These are phyloP conservation scores for Lacerta bilineata DNA, from an alignment of 2,797 vertebrate species.

Conservation along the genomic window DNA sequence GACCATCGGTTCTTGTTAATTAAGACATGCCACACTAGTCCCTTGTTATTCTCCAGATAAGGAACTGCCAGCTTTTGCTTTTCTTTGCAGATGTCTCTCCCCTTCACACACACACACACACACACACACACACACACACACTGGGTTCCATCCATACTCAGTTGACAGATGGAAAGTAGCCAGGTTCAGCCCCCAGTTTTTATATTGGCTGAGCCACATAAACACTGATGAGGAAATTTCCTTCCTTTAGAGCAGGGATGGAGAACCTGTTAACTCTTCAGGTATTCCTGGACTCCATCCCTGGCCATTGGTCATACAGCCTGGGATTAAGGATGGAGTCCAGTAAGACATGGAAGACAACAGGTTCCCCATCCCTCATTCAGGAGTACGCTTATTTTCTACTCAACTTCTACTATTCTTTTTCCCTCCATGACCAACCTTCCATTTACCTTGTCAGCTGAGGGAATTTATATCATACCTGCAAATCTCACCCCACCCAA, in stretches of 20 bases:
- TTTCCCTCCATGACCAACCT: background rate
- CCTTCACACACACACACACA: background rate
- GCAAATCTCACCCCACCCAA: background rate
- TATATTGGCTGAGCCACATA: constrained; percentile 33
- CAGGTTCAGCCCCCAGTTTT: constrained; percentile 53
- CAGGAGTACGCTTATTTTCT: background rate
- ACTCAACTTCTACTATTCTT: background rate
- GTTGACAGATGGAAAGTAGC: constrained; percentile 73
- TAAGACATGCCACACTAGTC: constrained; percentile 78
- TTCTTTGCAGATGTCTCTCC: constrained; percentile 63
- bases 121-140: constrained; percentile 1
- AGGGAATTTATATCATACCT: background rate
- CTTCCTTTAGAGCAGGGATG: too few relatives aligned
- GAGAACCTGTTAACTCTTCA: too few relatives aligned
- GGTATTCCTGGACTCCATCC: too few relatives aligned
- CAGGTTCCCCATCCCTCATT: too few relatives aligned
- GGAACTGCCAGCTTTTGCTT: constrained; percentile 49
- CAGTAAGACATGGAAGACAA: too few relatives aligned
- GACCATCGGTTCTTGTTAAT: constrained; percentile 85
- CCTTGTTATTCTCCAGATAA: constrained; percentile 70
- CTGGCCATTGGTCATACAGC: too few relatives aligned
- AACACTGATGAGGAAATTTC: constrained; percentile 23
- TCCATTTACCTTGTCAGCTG: constrained; percentile 5
- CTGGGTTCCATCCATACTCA: constrained; percentile 68
- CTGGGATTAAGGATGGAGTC: too few relatives aligned